phyloP scores from a whole-genome alignment of 1,140 invertebrate genomes.

The Drosophila bocki region DNA sequence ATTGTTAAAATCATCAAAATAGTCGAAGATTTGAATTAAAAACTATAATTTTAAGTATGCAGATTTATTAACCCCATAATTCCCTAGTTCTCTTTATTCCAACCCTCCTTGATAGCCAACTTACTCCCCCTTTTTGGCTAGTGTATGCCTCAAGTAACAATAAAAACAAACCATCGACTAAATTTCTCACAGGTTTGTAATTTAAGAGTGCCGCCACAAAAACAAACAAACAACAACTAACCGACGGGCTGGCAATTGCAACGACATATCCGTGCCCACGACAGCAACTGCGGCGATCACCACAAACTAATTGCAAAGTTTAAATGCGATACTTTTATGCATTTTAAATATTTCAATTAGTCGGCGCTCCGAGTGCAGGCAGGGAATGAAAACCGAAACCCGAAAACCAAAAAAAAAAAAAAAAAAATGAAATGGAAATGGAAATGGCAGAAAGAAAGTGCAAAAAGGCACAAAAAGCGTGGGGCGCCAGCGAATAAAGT shows the following conservation, averaged over 20 bases:
- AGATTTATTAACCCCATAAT: no score
- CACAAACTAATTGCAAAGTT: conserved; percentile 78
- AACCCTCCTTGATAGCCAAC: background rate
- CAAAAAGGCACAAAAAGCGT: conserved; percentile 36
- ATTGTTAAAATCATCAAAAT: no score
- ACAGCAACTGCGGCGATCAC: conserved; percentile 36
- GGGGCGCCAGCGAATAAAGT: conserved; percentile 57
- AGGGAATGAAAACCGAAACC: conserved; percentile 18
- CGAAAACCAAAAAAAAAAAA: conserved; percentile 8
- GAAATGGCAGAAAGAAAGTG: conserved; percentile 20
- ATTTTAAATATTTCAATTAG: conserved; percentile 81
- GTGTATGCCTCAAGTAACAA: conserved; percentile 25
- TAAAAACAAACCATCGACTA: conserved; percentile 29
- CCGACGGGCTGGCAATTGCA: conserved; percentile 25
- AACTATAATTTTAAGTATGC: no score
- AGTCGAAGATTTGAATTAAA: no score
- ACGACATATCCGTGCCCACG: conserved; percentile 36
- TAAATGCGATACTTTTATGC: conserved; percentile 75
- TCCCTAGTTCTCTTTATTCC: background rate
- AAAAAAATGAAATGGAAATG: conserved; percentile 26
- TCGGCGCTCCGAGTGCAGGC: conserved; percentile 17
- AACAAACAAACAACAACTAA: conserved; percentile 19
- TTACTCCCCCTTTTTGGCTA: background rate
- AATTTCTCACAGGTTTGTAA: conserved; percentile 72
- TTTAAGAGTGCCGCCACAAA: conserved; percentile 52